Percentiles rank a stretch among this genome's conserved stretches.
Evolutionary conservation across 2,888 invertebrate genomes (phyloP).

Genomic region (Eristalis tenax): DNA sequence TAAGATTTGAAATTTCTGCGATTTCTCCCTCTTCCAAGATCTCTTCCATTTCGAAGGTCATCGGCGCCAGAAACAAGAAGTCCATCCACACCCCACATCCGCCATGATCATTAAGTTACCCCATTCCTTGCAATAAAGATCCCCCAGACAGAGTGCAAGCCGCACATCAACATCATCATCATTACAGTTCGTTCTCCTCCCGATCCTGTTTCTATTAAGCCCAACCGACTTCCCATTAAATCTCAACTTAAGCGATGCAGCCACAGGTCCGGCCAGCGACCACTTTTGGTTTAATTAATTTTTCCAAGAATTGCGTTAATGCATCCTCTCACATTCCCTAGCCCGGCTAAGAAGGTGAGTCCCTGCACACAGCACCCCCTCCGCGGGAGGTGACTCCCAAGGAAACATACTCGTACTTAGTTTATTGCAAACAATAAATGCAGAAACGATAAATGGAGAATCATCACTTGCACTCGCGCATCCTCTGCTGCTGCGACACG

Average conservation of each 20-base stretch:
- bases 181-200: slow-evolving; percentile 18
- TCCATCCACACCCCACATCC: too few species aligned
- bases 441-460: slow-evolving; percentile 65
- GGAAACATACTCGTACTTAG: slow-evolving; percentile 64
- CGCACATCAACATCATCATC: slow-evolving; percentile 16
- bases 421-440: slow-evolving; percentile 72
- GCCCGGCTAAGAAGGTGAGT: neutral
- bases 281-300: slow-evolving; percentile 70
- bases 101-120: neutral
- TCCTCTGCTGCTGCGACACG: slow-evolving; percentile 5
- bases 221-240: slow-evolving; percentile 41
- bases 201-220: slow-evolving; percentile 41
- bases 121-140: neutral
- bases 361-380: neutral
- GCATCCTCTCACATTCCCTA: slow-evolving; percentile 47
- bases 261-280: slow-evolving; percentile 1
- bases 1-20: too few species aligned
- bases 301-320: slow-evolving; percentile 74
- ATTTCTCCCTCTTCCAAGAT: too few species aligned
- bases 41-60: too few species aligned
- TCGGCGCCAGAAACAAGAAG: too few species aligned
- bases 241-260: slow-evolving; percentile 53
- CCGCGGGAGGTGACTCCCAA: slow-evolving; percentile 1
- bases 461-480: slow-evolving; percentile 61
- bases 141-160: neutral